Evolutionary conservation across 1,140 invertebrate genomes (phyloP), one percentile per base, ranked within the genome.

Genomic region (Myzus persicae): DNA sequence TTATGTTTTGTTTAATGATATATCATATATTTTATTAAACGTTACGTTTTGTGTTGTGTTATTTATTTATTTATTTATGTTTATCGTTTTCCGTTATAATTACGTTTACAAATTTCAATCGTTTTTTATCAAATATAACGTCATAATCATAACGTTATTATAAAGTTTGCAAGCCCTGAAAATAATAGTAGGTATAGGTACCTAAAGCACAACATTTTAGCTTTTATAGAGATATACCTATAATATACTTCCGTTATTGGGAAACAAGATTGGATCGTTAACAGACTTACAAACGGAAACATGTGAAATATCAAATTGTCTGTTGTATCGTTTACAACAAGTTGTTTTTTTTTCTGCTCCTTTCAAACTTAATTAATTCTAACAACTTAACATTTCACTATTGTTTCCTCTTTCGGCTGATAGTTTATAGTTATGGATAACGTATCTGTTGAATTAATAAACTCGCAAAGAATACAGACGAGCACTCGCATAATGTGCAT

Each of bases 381-480:
- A 20, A 36, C 31, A n/a, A 48, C 85, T 44, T 87, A 87, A n/a
- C 48, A n/a, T 46, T 84, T 84, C 1, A 40, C 40, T 81, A 24
- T 76, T 76, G 22, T 84, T 84, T 40, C 9, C 38, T 84, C 7
- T 9, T 22, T 26, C 24, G 8, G 11, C 24, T 31, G 31, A 84
- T 84, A 84, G 20, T 82, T 22, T 51, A 51, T 24, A 51, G 7
- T 40, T 38, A 84, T 42, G 22, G 0, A 87, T 48, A n/a, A 46
- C 14, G 44, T 46, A 46, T 87, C 44, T 24, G 31, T 38, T 90
- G 38, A 90, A 67, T 59, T 90, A 67, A 90, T 90, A 90, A 59
- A 38, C n/a, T 38, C 46, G 31, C 31, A n/a, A 8, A 44, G 84
- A n/a, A 40, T 89, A 38, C 38, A 54, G 46, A 89, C 26, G 46